These are phyloP conservation scores for Melinaea marsaeus DNA, from an alignment of 2,888 invertebrate genomes.

Conservation along the genomic window DNA sequence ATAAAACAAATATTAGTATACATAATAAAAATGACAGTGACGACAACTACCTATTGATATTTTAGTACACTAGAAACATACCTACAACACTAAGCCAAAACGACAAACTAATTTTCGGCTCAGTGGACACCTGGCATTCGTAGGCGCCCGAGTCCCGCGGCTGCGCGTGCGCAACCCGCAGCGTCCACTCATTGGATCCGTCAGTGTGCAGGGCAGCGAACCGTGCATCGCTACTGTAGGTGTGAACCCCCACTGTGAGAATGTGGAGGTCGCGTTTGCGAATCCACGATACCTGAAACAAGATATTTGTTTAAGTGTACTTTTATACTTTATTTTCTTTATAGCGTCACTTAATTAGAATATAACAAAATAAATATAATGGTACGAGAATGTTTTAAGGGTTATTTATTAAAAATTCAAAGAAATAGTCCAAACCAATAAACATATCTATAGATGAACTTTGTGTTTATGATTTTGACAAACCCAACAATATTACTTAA, in stretches of 20 bases:
- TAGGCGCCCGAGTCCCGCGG: constrained; percentile 91
- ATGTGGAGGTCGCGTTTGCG: constrained; percentile 89
- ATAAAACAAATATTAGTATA: too few relatives aligned
- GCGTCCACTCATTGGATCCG: constrained; percentile 81
- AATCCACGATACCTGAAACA: constrained; percentile 89
- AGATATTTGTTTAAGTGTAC: background rate
- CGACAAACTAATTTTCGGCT: constrained; percentile 90
- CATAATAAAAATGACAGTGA: too few relatives aligned
- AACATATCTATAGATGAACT: too few relatives aligned
- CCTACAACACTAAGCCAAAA: constrained; percentile 88
- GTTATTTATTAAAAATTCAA: too few relatives aligned
- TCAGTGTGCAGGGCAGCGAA: constrained; percentile 83
- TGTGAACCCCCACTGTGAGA: constrained; percentile 80
- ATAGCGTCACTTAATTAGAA: too few relatives aligned
- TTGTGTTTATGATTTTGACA: too few relatives aligned
- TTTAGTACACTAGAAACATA: constrained; percentile 63
- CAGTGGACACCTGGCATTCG: constrained; percentile 95
- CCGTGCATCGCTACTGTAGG: constrained; percentile 82
- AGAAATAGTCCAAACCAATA: too few relatives aligned
- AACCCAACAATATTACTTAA: too few relatives aligned
- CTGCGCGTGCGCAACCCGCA: constrained; percentile 78
- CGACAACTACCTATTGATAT: too few relatives aligned
- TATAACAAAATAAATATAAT: too few relatives aligned
- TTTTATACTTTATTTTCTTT: too few relatives aligned
- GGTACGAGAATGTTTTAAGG: too few relatives aligned